These are phyloP conservation scores for Eulacestoma nigropectus DNA, from an alignment of 2,113 vertebrate species.

Conservation along the genomic window DNA sequence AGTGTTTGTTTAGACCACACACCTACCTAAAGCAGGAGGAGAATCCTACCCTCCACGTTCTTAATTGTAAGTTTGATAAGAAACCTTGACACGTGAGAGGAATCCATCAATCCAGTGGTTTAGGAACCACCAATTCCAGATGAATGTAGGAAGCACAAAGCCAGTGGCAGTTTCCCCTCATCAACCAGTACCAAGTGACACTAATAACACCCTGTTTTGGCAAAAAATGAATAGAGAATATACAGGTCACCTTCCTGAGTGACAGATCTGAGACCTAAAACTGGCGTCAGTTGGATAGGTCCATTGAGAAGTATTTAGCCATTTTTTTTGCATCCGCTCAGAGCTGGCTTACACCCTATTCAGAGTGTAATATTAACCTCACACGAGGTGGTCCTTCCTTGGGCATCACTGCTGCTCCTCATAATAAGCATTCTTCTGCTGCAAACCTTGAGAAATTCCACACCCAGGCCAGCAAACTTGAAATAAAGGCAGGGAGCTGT, in stretches of 20 bases:
- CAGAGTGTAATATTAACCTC: neutral
- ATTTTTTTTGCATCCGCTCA: neutral
- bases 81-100: neutral
- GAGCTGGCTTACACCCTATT: neutral
- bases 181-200: neutral
- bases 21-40: neutral
- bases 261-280: conserved; percentile 13
- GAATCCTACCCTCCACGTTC: neutral
- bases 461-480: neutral
- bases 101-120: neutral
- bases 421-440: neutral
- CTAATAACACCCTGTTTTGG: conserved; percentile 8
- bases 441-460: neutral
- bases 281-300: neutral
- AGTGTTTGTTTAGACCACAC: neutral
- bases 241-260: neutral
- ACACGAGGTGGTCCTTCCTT: neutral
- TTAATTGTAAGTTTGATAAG: neutral
- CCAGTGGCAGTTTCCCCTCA: neutral
- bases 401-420: neutral
- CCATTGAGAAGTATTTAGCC: neutral
- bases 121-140: neutral
- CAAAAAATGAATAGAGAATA: neutral
- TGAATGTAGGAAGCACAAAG: neutral
- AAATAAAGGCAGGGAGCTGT: conserved; percentile 21